These are phyloP conservation scores for Chaetorhynchus papuensis DNA, from an alignment of 2,113 vertebrate genomes.

Conservation along the genomic window DNA sequence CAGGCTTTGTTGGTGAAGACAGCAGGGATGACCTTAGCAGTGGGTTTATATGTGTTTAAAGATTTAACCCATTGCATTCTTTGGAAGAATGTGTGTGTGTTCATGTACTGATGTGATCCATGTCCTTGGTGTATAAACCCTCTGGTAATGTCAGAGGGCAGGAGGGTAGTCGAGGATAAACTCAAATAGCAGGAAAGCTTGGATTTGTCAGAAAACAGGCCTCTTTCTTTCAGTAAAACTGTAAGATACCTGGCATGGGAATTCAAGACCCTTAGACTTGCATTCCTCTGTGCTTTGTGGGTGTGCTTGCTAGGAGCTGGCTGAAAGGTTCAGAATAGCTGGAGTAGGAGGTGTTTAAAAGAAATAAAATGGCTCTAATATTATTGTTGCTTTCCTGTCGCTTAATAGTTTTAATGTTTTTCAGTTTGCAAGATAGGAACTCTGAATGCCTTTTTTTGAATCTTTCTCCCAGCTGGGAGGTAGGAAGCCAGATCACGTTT, in stretches of 20 bases:
- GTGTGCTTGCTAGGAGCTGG: accelerated
- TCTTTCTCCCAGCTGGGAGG: neutral
- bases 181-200: neutral
- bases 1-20: neutral
- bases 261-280: neutral
- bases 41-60: neutral
- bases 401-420: neutral
- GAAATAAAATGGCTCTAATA: neutral
- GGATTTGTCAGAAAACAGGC: neutral
- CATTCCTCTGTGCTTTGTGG: neutral
- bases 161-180: neutral
- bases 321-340: neutral
- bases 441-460: neutral
- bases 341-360: neutral
- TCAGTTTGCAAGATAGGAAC: neutral
- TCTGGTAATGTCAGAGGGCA: neutral
- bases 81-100: neutral
- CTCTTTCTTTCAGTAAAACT: neutral
- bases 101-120: neutral
- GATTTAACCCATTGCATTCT: neutral
- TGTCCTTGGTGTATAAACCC: neutral
- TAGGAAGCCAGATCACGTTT: neutral
- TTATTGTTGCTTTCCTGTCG: neutral
- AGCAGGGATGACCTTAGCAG: neutral
- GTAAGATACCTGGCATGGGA: neutral